These are phyloP conservation scores for Neosilurus mollespiculum DNA, from an alignment of 2,797 vertebrate genomes.

Conservation along the genomic window DNA sequence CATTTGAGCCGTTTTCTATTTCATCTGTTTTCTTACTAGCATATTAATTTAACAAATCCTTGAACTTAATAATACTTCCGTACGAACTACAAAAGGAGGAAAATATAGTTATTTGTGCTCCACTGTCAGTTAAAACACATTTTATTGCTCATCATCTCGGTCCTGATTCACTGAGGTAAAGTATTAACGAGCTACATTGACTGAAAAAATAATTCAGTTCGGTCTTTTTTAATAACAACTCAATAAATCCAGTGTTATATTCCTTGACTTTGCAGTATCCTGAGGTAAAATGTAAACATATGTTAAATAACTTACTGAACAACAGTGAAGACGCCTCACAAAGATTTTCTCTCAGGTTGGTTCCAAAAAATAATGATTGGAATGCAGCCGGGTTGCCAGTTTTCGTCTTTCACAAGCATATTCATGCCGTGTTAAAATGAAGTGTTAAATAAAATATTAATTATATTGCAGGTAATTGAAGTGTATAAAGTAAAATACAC, in stretches of 20 bases:
- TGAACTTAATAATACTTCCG: too few species aligned
- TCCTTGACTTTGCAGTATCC: background rate
- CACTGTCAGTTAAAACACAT: background rate
- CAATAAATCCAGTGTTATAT: background rate
- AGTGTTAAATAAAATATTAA: too few species aligned
- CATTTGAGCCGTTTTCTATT: background rate
- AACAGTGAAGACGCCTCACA: background rate
- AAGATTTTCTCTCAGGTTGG: background rate
- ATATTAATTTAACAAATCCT: background rate
- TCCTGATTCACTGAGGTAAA: background rate
- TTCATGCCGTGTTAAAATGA: too few species aligned
- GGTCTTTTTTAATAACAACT: background rate
- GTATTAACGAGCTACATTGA: background rate
- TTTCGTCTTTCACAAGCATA: background rate
- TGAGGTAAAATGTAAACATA: background rate
- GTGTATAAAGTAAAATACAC: too few species aligned
- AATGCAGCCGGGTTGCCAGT: slow-evolving; percentile 20
- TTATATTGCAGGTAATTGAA: too few species aligned
- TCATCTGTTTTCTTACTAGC: background rate
- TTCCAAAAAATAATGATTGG: background rate
- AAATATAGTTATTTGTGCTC: background rate
- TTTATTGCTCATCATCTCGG: background rate
- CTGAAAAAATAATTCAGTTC: background rate
- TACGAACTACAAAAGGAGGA: background rate
- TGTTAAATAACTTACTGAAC: background rate